Evolutionary conservation across 2,113 vertebrate genomes (phyloP).

Genomic region (Larimichthys crocea): DNA sequence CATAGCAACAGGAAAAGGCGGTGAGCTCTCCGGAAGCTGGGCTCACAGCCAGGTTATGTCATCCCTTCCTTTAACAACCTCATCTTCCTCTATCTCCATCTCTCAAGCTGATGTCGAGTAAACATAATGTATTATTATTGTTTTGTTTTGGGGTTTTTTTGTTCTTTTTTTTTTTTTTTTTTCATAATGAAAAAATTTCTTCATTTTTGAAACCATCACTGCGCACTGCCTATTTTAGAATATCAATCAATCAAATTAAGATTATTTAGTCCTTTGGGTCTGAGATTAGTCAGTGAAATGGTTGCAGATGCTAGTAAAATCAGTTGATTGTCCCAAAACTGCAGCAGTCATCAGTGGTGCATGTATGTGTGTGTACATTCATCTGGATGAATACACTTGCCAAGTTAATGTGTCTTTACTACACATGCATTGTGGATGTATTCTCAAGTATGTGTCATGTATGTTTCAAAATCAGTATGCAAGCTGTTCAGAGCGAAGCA

Average conservation of each 20-base stretch:
- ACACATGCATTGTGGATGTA: not conserved
- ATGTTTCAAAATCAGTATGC: not conserved
- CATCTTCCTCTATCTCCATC: constrained; percentile 52
- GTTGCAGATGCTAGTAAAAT: not conserved
- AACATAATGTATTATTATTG: constrained; percentile 27
- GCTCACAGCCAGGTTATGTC: constrained; percentile 84
- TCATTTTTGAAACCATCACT: constrained; percentile 1
- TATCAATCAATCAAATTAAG: not conserved
- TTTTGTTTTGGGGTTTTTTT: not conserved
- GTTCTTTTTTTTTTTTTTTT: not conserved
- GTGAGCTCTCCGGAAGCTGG: constrained; percentile 84
- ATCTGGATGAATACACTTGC: not conserved
- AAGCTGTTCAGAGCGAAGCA: constrained; percentile 22
- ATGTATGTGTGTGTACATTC: not conserved
- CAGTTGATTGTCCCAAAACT: not conserved
- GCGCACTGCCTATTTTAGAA: not conserved
- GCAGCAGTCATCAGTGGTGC: too few species aligned
- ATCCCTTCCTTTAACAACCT: constrained; percentile 62
- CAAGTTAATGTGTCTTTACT: not conserved
- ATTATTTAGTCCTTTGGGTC: not conserved
- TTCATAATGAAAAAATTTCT: not conserved
- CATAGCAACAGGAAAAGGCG: constrained; percentile 94
- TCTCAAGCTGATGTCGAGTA: constrained; percentile 17
- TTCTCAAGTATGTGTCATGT: not conserved
- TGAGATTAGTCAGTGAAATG: not conserved